Evolutionary conservation across 2,888 invertebrate species (phyloP), one percentile per base, ranked within the genome.

Genomic region (Phortica okadai): DNA sequence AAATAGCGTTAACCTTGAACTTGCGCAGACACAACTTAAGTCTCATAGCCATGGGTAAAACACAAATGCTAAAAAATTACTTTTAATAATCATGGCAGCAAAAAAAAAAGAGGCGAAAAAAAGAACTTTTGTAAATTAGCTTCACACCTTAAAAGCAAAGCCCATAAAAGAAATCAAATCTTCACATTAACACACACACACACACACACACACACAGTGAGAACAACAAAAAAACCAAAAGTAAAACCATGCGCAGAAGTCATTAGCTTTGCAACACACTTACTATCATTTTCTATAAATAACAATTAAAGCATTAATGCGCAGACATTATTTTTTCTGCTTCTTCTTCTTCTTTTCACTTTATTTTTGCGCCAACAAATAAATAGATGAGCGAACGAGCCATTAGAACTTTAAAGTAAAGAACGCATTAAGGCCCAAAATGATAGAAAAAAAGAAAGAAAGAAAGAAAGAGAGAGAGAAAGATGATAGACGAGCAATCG

Each of bases 211-310:
- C 82, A 82, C 79, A 83, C 10, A 75, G n/a, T 25, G 64, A 75
- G 62, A 58, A 74, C 44, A 56, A 67, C 42, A 42, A 62, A n/a
- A 25, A 62, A 8, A 73, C 11, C 3, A 54, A 14, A 73, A 73
- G 56, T 10, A 33, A 73, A 33, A 73, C n/a, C 10, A 73, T 76
- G 76, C 75, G 74, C 76, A 78, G 79, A 80, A 82, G 81, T 84
- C 85, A 87, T 86, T 86, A 87, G 85, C 81, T 83, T 80, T 81
- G 86, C 81, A 85, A 78, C 84, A 85, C 80, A 85, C 80, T 86
- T 82, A 81, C 87, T 87, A 86, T 86, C 84, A 86, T 82, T 87
- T 81, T 82, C 85, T 87, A 87, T 86, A 86, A 87, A 86, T 86
- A 86, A 87, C 84, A 86, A 86, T 86, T 86, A 81, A 83, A 85